Base-by-base conservation (phyloP, 1,140 invertebrate genomes). In the Temnothorax longispinosus region DNA sequence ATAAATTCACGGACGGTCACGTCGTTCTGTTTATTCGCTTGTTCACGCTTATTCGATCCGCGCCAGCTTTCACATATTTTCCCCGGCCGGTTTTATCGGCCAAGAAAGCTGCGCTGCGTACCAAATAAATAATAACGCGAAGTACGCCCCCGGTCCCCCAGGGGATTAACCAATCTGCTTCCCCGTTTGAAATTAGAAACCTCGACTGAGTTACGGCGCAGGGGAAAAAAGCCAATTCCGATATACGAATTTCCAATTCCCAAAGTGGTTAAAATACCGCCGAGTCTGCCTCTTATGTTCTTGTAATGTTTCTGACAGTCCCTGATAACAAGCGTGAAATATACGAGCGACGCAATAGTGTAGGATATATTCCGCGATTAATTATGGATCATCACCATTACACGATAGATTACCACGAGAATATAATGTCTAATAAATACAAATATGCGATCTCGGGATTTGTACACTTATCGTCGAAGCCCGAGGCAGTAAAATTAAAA, bases 111-210 rank as follows among this genome's bases (percentile, higher is more conserved):
- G 7, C 32, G 18, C 54, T 67, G 62, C 13, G 38, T 71, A 27
- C 27, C 38, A 60, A 75, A 75, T 84, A 84, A 84, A 84, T 84
- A 75, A 84, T 75, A 74, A 47, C 67, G 80, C 67, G 27, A 74
- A 50, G 58, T 75, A 38, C 41, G 32, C 69, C 35, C 27, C 69
- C 35, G 18, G 15, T 81, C 5, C 44, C 54, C 10, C 47, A 41
- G 50, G 64, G 44, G 54, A 86, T 80, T 67, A 58, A 81, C 60
- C 62, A 67, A 67, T 81, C 62, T 58, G 76, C 62, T 82, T 47
- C 21, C 62, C 38, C 62, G 50, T 67, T 69, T 81, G 62, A 81
- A 80, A 86, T 82, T 81, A 86, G 62, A 58, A 67, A 81, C 47
- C 47, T 67, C 50, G 50, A 56, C 21, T 86, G 85, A 82, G n/a